Evolutionary conservation across 2,113 vertebrate species (phyloP).

Genomic region (Peucedramus taeniatus): DNA sequence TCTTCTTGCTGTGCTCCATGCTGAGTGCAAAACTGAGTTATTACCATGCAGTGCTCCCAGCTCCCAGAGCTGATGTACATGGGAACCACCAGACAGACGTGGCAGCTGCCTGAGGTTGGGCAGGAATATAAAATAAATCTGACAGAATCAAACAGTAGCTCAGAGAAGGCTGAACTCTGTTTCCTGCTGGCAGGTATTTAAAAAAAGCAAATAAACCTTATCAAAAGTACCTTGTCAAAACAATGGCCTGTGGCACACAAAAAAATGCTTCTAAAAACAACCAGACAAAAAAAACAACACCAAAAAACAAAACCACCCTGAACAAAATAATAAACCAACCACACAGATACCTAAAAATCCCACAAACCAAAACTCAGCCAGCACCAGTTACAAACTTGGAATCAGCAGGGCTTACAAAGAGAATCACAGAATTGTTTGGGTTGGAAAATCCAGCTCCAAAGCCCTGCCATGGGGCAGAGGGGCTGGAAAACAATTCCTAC

Average conservation of each 20-base stretch:
- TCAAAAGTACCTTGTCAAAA: not conserved
- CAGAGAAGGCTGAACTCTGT: not conserved
- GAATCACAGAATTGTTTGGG: not conserved
- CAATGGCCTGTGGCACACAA: not conserved
- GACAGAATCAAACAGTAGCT: not conserved
- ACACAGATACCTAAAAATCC: not conserved
- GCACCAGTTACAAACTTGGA: rapidly evolving
- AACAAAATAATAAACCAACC: not conserved
- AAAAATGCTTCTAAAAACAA: not conserved
- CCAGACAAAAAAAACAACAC: rapidly evolving
- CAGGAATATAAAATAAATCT: not conserved
- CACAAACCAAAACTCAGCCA: not conserved
- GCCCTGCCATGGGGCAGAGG: not conserved
- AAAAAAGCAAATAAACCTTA: not conserved
- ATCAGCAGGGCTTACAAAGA: not conserved
- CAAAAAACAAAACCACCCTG: too few species aligned
- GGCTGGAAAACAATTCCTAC: not conserved
- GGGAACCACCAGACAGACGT: not conserved
- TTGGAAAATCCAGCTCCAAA: not conserved
- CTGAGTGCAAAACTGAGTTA: not conserved
- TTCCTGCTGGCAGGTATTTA: not conserved
- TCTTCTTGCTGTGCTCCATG: not conserved
- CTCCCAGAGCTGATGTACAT: not conserved
- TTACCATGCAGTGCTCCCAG: not conserved
- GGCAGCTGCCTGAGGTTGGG: not conserved